Evolutionary conservation across 2,797 vertebrate species (phyloP).

Genomic region (Scolopax bukidnonensis): DNA sequence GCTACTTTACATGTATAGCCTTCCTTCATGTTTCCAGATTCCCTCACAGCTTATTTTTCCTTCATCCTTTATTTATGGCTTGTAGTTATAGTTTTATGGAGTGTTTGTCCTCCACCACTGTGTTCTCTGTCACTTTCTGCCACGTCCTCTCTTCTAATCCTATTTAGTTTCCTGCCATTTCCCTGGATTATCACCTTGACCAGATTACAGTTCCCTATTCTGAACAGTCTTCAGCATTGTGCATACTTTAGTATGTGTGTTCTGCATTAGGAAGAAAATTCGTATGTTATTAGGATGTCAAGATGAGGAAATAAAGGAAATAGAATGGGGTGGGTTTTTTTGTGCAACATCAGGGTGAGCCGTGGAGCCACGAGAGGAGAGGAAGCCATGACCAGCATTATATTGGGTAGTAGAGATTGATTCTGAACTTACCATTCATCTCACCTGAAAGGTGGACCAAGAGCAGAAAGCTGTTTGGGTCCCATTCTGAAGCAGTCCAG

Average conservation of each 20-base stretch:
- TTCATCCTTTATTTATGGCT: background rate
- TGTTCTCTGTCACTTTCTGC: background rate
- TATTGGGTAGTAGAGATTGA: background rate
- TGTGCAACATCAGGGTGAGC: no score
- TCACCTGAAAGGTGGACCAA: background rate
- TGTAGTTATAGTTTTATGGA: background rate
- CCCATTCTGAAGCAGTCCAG: background rate
- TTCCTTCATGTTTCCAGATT: background rate
- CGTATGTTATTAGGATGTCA: background rate
- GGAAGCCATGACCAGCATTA: background rate
- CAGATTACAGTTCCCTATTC: background rate
- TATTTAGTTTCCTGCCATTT: background rate
- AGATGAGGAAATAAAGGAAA: background rate
- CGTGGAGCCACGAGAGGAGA: background rate
- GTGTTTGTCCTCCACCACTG: background rate
- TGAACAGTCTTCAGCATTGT: background rate
- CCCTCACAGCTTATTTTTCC: background rate
- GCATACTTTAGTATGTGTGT: background rate
- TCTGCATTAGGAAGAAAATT: background rate
- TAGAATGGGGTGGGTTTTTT: background rate
- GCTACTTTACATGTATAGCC: background rate
- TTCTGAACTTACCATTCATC: background rate
- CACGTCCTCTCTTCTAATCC: background rate
- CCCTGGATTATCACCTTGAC: background rate
- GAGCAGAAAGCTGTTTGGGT: background rate